These are phyloP conservation scores for Acropora tenuis DNA, from an alignment of 64 coral and sea anemone species.

Conservation along the genomic window DNA sequence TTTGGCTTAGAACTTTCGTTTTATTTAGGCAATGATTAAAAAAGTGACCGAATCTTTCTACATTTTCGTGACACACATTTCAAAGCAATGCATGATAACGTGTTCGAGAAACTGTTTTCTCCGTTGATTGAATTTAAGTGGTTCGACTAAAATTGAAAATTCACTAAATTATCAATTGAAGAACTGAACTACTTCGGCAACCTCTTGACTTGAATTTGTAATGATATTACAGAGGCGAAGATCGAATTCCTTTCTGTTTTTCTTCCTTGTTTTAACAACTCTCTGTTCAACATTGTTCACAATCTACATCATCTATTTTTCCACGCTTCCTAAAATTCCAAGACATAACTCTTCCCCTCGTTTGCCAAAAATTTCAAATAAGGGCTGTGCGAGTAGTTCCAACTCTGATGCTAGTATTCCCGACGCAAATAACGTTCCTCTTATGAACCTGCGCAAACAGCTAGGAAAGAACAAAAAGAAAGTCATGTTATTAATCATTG, in stretches of 20 bases:
- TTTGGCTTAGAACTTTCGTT: too few species aligned
- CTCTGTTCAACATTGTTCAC: background rate
- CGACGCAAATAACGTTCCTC: too few species aligned
- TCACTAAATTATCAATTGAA: too few species aligned
- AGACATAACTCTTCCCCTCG: background rate
- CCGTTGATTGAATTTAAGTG: too few species aligned
- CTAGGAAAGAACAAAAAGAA: background rate
- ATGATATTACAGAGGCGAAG: background rate
- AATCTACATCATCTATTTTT: background rate
- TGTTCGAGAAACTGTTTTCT: too few species aligned
- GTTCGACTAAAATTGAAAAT: too few species aligned
- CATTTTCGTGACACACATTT: too few species aligned
- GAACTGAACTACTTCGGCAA: too few species aligned
- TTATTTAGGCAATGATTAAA: too few species aligned
- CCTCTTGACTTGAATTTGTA: background rate
- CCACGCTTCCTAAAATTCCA: background rate
- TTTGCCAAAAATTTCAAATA: background rate
- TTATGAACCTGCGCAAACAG: too few species aligned
- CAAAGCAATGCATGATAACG: too few species aligned
- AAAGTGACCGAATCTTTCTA: too few species aligned
- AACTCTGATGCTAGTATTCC: background rate
- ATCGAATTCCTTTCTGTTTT: background rate
- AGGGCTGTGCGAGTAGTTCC: background rate
- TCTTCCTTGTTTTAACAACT: background rate
- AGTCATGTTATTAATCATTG: conserved; percentile 13